Evolutionary conservation across 2,113 vertebrate genomes (phyloP).

Genomic region (Datnioides undecimradiatus): DNA sequence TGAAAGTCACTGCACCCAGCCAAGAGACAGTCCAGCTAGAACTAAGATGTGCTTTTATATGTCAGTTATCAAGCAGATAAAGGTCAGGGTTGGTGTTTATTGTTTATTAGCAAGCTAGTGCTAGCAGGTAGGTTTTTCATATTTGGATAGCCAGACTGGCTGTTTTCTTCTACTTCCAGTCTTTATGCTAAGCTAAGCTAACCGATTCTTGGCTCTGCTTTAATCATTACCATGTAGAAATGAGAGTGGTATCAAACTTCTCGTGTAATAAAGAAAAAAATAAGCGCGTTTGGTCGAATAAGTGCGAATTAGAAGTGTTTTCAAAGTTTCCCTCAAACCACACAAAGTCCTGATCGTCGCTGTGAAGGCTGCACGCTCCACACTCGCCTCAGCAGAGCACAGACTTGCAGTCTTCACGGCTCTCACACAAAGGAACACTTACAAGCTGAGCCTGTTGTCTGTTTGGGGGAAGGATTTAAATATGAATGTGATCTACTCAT

Average conservation of each 20-base stretch:
- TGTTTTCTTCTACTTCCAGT: background rate
- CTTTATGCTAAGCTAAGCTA: background rate
- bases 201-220: background rate
- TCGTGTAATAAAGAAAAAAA: background rate
- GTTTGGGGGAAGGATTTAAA: background rate
- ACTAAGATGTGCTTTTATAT: no score
- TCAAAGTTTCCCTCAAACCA: background rate
- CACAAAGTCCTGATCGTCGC: background rate
- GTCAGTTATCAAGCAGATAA: no score
- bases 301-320: background rate
- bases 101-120: background rate
- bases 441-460: background rate
- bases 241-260: background rate
- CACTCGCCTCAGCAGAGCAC: conserved; percentile 28
- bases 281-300: background rate
- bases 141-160: background rate
- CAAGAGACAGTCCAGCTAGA: background rate
- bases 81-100: background rate
- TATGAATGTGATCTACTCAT: conserved; percentile 53
- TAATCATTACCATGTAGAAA: no score
- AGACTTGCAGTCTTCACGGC: conserved; percentile 13
- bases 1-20: background rate
- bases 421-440: background rate
- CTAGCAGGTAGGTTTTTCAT: background rate
- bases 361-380: conserved; percentile 20